Evolutionary conservation across 2,113 vertebrate species (phyloP).

Genomic region (Gymnobelideus leadbeateri): DNA sequence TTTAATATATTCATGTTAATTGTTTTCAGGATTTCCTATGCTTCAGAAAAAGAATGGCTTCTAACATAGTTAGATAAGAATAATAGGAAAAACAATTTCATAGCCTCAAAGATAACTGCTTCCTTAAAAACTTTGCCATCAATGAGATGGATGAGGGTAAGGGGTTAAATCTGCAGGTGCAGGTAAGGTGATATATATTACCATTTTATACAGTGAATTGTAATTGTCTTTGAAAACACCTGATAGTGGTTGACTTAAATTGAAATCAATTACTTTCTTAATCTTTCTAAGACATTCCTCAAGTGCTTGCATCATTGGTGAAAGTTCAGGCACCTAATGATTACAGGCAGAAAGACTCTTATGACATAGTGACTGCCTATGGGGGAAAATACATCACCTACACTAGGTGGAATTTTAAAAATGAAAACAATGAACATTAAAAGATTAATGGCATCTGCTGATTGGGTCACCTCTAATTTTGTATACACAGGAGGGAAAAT

Average conservation of each 20-base stretch:
- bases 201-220: constrained; percentile 86
- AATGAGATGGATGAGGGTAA: constrained; percentile 85
- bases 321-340: constrained; percentile 60
- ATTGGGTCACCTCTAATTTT: constrained; percentile 47
- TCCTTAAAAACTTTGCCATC: constrained; percentile 70
- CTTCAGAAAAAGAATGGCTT: constrained; percentile 38
- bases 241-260: constrained; percentile 88
- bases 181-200: constrained; percentile 88
- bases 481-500: constrained; percentile 55
- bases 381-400: constrained; percentile 43
- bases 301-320: constrained; percentile 67
- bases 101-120: constrained; percentile 38
- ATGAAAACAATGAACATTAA: constrained; percentile 46
- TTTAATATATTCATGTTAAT: constrained; percentile 24
- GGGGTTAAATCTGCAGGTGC: constrained; percentile 85
- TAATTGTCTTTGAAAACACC: constrained; percentile 94
- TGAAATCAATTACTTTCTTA: constrained; percentile 91
- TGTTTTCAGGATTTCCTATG: constrained; percentile 51
- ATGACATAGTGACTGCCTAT: constrained; percentile 45
- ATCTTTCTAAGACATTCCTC: constrained; percentile 70
- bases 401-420: constrained; percentile 48
- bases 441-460: constrained; percentile 60
- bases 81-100: constrained; percentile 67
- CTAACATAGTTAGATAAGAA: constrained; percentile 60
- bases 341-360: constrained; percentile 34